phyloP scores from a whole-genome alignment of 1,140 invertebrate species.

The Papilio dardanus region DNA sequence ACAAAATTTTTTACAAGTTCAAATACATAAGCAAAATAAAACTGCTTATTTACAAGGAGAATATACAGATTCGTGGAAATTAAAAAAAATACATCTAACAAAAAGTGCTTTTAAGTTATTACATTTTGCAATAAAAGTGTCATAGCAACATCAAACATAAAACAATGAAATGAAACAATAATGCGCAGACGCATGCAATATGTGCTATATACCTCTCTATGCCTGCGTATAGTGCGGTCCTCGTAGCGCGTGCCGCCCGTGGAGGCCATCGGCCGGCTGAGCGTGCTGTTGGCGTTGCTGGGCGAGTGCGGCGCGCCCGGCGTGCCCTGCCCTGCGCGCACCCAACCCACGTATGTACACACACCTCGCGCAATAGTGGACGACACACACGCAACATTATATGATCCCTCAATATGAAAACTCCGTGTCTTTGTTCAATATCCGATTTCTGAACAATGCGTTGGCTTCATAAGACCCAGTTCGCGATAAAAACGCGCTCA shows the following conservation, averaged over 20 bases:
- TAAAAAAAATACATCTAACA: background rate
- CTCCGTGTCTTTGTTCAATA: too few relatives aligned
- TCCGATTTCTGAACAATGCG: too few relatives aligned
- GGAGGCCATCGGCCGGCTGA: constrained; percentile 97
- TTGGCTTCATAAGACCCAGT: too few relatives aligned
- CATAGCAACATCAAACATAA: background rate
- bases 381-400: background rate
- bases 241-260: constrained; percentile 96
- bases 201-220: constrained; percentile 65
- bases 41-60: background rate
- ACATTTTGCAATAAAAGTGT: background rate
- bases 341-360: constrained; percentile 39
- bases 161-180: background rate
- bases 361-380: background rate
- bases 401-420: too few relatives aligned
- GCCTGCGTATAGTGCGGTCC: constrained; percentile 92
- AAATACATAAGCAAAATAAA: too few relatives aligned
- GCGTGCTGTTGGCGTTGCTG: constrained; percentile 95
- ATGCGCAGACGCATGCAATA: background rate
- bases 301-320: constrained; percentile 88
- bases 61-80: background rate
- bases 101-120: background rate
- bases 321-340: constrained; percentile 34
- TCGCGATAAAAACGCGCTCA: too few relatives aligned
- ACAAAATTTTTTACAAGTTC: too few relatives aligned